Evolutionary conservation across 2,797 vertebrate species (phyloP).

Genomic region (Percopsis omiscomaycus): DNA sequence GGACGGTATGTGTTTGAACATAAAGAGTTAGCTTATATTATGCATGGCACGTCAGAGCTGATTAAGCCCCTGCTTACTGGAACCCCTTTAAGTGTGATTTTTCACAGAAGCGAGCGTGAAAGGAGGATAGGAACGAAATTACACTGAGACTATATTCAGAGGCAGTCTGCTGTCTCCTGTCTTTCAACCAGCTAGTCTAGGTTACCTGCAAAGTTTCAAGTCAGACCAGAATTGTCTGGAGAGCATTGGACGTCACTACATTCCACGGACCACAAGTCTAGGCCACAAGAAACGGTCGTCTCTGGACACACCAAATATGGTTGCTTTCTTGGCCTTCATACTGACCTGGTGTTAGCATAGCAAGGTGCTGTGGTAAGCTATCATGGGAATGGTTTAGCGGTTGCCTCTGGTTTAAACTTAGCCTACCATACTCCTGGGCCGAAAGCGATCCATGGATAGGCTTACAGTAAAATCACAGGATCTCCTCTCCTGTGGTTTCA

Average conservation of each 20-base stretch:
- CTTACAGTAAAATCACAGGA: conserved; percentile 35
- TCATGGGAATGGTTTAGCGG: conserved; percentile 33
- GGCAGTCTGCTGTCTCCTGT: conserved; percentile 30
- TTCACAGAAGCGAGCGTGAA: conserved; percentile 77
- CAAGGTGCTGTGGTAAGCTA: conserved; percentile 31
- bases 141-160: conserved; percentile 66
- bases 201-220: conserved; percentile 12
- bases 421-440: conserved; percentile 25
- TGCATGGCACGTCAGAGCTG: conserved; percentile 67
- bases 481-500: conserved; percentile 36
- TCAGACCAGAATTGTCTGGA: neutral
- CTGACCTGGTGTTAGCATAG: conserved; percentile 41
- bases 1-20: conserved; percentile 23
- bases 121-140: conserved; percentile 70
- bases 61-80: conserved; percentile 72
- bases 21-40: conserved; percentile 47
- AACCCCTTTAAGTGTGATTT: conserved; percentile 75
- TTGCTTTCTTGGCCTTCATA: conserved; percentile 48
- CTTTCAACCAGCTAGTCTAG: conserved; percentile 24
- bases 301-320: conserved; percentile 35
- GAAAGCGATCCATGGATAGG: conserved; percentile 47
- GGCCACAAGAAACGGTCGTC: conserved; percentile 14
- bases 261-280: neutral
- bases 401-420: conserved; percentile 43
- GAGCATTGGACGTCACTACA: neutral